phyloP scores from a whole-genome alignment of 2,797 vertebrate genomes.

The Pampus argenteus region DNA sequence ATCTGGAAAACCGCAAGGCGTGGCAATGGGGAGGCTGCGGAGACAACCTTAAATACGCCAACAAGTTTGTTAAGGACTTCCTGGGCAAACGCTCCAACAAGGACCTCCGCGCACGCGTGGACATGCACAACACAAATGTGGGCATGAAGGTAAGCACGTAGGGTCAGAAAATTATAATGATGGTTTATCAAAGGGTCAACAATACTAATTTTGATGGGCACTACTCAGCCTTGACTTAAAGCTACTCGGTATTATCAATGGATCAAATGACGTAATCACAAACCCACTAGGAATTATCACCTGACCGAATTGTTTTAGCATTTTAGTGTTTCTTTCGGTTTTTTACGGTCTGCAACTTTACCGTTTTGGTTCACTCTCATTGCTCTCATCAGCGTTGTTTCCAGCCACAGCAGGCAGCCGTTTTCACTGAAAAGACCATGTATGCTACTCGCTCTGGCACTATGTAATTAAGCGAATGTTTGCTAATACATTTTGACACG shows the following conservation, averaged over 20 bases:
- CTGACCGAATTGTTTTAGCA: background rate
- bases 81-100: slow-evolving; percentile 96
- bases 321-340: too few relatives aligned
- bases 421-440: background rate
- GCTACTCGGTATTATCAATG: background rate
- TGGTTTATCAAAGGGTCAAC: background rate
- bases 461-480: background rate
- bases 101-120: slow-evolving; percentile 94
- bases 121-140: slow-evolving; percentile 98
- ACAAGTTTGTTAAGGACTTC: slow-evolving; percentile 99
- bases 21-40: slow-evolving; percentile 99
- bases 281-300: background rate
- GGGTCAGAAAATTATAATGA: background rate
- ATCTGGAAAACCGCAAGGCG: slow-evolving; percentile 97
- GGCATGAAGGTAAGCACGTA: slow-evolving; percentile 91
- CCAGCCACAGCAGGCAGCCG: background rate
- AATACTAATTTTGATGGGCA: background rate
- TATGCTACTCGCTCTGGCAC: background rate
- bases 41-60: slow-evolving; percentile 98
- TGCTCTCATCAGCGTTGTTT: background rate
- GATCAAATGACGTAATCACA: background rate
- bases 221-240: background rate
- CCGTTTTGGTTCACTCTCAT: background rate
- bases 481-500: background rate
- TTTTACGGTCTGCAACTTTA: background rate